Percentiles rank a stretch among this genome's conserved stretches.
Conservation (phyloP, 2,888 invertebrate genomes). For the Mycalesis mineus region DNA sequence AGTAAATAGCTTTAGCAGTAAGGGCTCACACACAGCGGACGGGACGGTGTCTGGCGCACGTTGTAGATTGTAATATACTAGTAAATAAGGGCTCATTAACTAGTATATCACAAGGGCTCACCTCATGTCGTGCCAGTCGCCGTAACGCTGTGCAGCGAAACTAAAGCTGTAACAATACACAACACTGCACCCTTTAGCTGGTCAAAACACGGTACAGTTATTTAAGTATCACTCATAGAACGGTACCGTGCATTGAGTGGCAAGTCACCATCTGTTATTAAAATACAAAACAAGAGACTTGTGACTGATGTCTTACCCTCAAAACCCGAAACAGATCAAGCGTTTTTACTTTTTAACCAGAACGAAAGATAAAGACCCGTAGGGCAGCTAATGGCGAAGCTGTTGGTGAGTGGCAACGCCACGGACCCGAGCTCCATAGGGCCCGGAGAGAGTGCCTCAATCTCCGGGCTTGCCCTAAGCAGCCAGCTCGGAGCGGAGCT, state of each 20-base stretch:
- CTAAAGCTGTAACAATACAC: not conserved
- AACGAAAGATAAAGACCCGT: not conserved
- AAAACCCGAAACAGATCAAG: not conserved
- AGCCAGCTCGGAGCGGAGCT: not conserved
- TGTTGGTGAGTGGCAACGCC: conserved; percentile 8
- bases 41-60: no score
- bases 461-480: not conserved
- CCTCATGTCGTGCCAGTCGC: no score
- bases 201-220: not conserved
- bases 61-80: no score
- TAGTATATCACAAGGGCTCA: no score
- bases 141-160: no score
- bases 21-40: no score
- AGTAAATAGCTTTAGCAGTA: no score
- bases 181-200: not conserved
- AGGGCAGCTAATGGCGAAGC: conserved; percentile 5
- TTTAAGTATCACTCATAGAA: not conserved
- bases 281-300: not conserved
- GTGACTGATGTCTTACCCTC: not conserved
- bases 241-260: not conserved
- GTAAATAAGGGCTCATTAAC: no score
- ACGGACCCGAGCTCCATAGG: conserved; percentile 6
- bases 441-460: no score
- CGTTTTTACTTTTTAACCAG: no score
- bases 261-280: conserved; percentile 1